Conservation (phyloP, 1,140 invertebrate genomes). For the Neodiprion virginianus region DNA sequence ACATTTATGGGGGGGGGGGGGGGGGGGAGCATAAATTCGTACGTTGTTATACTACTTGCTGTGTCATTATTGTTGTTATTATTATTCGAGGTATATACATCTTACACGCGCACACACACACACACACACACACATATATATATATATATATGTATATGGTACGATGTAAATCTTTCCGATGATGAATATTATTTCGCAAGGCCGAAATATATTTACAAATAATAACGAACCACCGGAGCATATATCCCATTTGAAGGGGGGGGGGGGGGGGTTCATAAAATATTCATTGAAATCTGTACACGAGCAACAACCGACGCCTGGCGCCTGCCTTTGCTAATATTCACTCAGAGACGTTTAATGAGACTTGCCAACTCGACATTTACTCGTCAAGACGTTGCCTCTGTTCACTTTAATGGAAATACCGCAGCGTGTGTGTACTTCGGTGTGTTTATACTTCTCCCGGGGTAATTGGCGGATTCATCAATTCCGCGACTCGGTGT, state of each 20-base stretch:
- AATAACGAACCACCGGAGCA: background rate
- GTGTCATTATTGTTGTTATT: too few species aligned
- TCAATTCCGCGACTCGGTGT: too few species aligned
- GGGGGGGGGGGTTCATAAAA: background rate
- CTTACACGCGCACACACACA: too few species aligned
- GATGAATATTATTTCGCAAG: background rate
- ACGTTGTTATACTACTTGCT: too few species aligned
- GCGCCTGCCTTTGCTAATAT: background rate
- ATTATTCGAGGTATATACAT: too few species aligned
- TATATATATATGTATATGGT: background rate
- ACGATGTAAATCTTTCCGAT: background rate
- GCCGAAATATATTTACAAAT: background rate
- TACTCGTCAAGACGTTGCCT: background rate
- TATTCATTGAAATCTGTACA: background rate
- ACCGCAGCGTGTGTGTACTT: background rate
- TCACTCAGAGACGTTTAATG: background rate
- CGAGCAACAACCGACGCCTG: background rate
- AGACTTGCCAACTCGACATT: slow-evolving; percentile 2
- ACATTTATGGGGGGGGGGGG: too few species aligned
- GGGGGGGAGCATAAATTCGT: too few species aligned
- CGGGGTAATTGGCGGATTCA: too few species aligned
- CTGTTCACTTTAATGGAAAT: background rate
- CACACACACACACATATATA: background rate
- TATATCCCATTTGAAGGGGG: background rate
- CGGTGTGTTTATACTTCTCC: too few species aligned